A percentile compares a stretch with the other conserved stretches of the same genome.
Evolutionary conservation across 2,113 vertebrate genomes (phyloP).

Genomic region (Podiceps cristatus): DNA sequence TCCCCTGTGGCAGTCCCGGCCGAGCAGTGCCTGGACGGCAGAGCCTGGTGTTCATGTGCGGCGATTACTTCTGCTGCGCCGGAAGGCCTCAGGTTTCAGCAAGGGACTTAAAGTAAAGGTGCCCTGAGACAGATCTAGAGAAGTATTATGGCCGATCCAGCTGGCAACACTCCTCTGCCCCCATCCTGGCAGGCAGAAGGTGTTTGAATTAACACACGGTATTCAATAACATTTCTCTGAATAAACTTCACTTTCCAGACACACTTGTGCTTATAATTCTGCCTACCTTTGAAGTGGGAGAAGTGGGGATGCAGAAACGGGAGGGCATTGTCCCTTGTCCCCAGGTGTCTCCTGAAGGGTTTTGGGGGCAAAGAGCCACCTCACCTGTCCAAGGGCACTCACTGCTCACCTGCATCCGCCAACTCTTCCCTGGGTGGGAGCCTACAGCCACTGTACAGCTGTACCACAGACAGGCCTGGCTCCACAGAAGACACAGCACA

Average conservation of each 20-base stretch:
- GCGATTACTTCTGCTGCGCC: background rate
- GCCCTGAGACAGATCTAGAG: background rate
- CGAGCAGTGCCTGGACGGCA: background rate
- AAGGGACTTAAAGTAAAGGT: background rate
- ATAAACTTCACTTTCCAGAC: background rate
- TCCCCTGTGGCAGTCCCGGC: background rate
- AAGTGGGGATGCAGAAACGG: background rate
- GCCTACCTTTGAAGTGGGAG: background rate
- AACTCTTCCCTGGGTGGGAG: accelerated
- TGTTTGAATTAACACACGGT: background rate
- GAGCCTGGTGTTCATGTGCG: accelerated
- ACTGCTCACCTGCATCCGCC: background rate
- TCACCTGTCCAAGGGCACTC: background rate
- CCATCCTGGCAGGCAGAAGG: background rate
- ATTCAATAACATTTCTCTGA: background rate
- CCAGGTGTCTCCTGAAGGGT: background rate
- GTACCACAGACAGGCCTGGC: background rate
- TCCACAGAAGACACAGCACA: background rate
- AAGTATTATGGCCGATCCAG: background rate
- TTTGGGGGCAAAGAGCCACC: background rate
- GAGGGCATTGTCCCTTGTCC: background rate
- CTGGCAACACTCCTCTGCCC: background rate
- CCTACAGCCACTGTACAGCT: background rate
- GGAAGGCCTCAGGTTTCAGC: background rate
- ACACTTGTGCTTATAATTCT: background rate